Evolutionary conservation across 2,797 vertebrate genomes (phyloP), one percentile per base, ranked within the genome.

Genomic region (Phataginus tetradactyla): DNA sequence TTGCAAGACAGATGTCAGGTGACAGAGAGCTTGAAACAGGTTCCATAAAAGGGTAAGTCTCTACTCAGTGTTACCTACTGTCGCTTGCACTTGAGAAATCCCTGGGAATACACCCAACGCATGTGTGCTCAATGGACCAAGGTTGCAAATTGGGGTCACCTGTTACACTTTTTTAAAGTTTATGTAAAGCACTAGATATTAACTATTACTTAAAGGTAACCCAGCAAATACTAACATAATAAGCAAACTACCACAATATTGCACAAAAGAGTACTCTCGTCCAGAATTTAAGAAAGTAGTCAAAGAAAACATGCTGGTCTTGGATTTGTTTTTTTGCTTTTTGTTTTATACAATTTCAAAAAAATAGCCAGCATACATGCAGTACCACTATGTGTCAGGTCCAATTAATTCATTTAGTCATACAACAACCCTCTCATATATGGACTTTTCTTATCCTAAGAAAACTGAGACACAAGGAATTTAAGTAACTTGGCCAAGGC

Each of bases 401-500:
- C 53, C 23, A 63, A 23, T 78, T 34, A 77, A 29, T 32, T 66
- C 21, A 63, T 63, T 93, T 39, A 61, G 59, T 90, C 49, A 87
- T 9, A 37, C 7, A 64, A 53, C 25, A 42, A 45, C 37, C 3
- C 29, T 75, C 4, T 63, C 45, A 23, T 51, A 17, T 81, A 55
- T 25, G 53, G 27, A 64, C 13, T 93, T 9, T 34, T 83, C 18
- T 11, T 64, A 61, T 79, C 17, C 53, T 9, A 20, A 87, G 17
- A n/a, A 94, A 95, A 97, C n/a, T 45, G 80, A 97, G 85, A 39
- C 37, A 91, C n/a, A 42, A 49, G 42, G 39, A 72, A 66, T 69
- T 42, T 80, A 81, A 34, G 81, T 57, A 71, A 85, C 49, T 57
- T 34, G 17, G 15, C 27, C 66, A 66, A 68, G 57, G 7, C 78